These are phyloP conservation scores for Chironomus striatipennis DNA, from an alignment of 1,140 invertebrate genomes.

Conservation along the genomic window DNA sequence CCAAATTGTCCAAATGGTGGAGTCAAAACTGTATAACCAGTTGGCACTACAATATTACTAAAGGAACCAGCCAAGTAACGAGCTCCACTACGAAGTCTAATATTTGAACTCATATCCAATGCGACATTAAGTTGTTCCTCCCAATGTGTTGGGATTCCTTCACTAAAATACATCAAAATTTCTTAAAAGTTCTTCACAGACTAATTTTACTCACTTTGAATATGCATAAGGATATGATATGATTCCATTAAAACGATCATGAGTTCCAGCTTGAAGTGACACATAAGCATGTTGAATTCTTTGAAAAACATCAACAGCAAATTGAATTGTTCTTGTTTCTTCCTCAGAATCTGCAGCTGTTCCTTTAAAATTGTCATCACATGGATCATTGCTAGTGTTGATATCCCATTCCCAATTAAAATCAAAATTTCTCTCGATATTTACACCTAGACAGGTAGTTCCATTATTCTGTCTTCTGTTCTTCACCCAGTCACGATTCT, in stretches of 20 bases:
- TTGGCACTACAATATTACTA: not conserved
- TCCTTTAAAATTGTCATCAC: not conserved
- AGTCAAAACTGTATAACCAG: not conserved
- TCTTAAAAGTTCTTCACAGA: not conserved
- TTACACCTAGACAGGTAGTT: not conserved
- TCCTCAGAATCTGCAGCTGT: not conserved
- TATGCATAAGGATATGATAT: not conserved
- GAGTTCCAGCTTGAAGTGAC: not conserved
- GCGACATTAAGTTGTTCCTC: not conserved
- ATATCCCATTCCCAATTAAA: not conserved
- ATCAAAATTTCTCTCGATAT: not conserved
- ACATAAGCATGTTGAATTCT: not conserved
- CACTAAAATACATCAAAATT: conserved; percentile 11
- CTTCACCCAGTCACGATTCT: not conserved
- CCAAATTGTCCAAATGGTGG: not conserved
- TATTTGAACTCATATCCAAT: not conserved
- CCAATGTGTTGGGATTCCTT: not conserved
- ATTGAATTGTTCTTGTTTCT: conserved; percentile 15
- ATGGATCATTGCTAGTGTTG: not conserved
- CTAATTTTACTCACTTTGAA: not conserved
- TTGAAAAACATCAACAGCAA: not conserved
- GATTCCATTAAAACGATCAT: not conserved
- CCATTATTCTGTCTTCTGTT: not conserved
- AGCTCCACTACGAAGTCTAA: not conserved
- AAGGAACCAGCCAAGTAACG: not conserved